Conservation (phyloP, 2,113 vertebrate genomes). For the Edolisoma coerulescens region DNA sequence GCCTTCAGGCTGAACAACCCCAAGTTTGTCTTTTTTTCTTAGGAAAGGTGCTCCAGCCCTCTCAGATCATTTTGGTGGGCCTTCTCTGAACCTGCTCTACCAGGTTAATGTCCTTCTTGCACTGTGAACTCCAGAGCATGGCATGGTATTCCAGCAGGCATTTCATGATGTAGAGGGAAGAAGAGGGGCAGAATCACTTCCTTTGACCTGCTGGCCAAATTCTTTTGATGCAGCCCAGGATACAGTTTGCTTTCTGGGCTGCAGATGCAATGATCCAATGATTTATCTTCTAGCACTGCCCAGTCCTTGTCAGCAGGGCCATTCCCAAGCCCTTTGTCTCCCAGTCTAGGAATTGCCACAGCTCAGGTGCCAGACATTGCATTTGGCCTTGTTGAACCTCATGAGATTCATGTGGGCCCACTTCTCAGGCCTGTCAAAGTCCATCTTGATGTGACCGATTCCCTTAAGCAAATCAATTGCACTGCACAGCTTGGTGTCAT, state of each 20-base stretch:
- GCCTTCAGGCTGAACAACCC: background rate
- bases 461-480: background rate
- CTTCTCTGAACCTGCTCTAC: background rate
- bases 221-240: background rate
- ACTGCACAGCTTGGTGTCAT: background rate
- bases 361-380: background rate
- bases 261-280: background rate
- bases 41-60: background rate
- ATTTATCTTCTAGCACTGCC: rapidly evolving
- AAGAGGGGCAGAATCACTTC: background rate
- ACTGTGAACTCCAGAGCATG: background rate
- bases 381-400: background rate
- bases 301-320: background rate
- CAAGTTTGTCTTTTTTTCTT: background rate
- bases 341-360: background rate
- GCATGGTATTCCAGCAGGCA: background rate
- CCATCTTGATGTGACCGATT: rapidly evolving
- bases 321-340: background rate
- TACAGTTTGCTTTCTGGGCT: background rate
- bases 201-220: background rate
- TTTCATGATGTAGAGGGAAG: background rate
- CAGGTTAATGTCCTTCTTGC: background rate
- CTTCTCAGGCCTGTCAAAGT: background rate
- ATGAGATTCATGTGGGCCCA: background rate
- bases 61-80: rapidly evolving